A percentile compares a stretch with the other conserved stretches of the same genome.
Conservation (phyloP, 2,888 invertebrate genomes). For the Vesta saturnalis region DNA sequence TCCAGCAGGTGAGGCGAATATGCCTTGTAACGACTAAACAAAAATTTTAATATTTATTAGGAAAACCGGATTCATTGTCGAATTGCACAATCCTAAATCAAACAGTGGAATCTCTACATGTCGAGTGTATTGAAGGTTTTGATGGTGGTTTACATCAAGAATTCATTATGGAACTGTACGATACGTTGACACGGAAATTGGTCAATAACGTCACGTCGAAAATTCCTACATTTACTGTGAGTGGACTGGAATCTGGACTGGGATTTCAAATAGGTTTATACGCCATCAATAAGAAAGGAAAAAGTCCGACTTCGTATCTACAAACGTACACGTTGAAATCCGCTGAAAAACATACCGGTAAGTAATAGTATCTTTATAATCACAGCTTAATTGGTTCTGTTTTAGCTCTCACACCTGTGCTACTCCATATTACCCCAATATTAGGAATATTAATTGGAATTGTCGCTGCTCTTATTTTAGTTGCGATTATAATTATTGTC, state of each 20-base stretch:
- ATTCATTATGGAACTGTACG: slow-evolving; percentile 78
- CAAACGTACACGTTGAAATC: slow-evolving; percentile 77
- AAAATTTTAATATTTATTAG: slow-evolving; percentile 57
- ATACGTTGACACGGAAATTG: slow-evolving; percentile 64
- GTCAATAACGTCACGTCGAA: slow-evolving; percentile 69
- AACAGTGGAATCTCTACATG: slow-evolving; percentile 76
- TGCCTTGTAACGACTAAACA: background rate
- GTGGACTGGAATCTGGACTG: slow-evolving; percentile 73
- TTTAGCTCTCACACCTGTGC: slow-evolving; percentile 73
- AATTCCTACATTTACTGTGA: slow-evolving; percentile 72
- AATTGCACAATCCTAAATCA: slow-evolving; percentile 81
- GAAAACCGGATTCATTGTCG: slow-evolving; percentile 76
- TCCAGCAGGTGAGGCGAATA: slow-evolving; percentile 69
- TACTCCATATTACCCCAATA: slow-evolving; percentile 85
- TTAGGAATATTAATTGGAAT: slow-evolving; percentile 83
- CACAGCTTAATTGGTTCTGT: slow-evolving; percentile 35
- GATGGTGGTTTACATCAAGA: slow-evolving; percentile 79
- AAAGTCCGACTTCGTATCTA: slow-evolving; percentile 72
- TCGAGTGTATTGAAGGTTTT: slow-evolving; percentile 80
- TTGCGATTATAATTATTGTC: slow-evolving; percentile 76
- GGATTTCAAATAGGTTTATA: slow-evolving; percentile 75
- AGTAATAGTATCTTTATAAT: slow-evolving; percentile 39
- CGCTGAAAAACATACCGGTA: slow-evolving; percentile 78
- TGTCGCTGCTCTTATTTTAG: slow-evolving; percentile 78
- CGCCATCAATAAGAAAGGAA: slow-evolving; percentile 77